A percentile compares a stretch with the other conserved stretches of the same genome.
Conservation (phyloP, 2,888 invertebrate species). For the Tiphia femorata region DNA sequence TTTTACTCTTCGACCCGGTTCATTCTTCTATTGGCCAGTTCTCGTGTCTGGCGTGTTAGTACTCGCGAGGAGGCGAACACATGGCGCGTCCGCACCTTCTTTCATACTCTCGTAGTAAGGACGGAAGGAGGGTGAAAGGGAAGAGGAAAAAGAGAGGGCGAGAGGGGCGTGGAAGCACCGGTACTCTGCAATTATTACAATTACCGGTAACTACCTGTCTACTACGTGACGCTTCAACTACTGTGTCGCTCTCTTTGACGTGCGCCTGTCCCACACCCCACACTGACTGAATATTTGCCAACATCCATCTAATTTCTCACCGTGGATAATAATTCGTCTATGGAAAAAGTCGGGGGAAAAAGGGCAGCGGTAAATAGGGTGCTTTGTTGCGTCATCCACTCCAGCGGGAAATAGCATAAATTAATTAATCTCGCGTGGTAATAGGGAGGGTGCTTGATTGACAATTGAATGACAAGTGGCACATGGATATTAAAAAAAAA, state of each 20-base stretch:
- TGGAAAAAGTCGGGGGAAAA: neutral
- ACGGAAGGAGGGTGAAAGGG: neutral
- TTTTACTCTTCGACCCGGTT: too few species aligned
- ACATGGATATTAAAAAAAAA: too few species aligned
- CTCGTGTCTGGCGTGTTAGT: too few species aligned
- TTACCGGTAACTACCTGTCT: conserved; percentile 63
- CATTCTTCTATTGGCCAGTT: conserved; percentile 38
- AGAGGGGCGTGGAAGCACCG: conserved; percentile 34
- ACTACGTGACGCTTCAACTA: conserved; percentile 54
- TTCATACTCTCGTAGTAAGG: conserved; percentile 15
- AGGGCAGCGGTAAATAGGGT: neutral
- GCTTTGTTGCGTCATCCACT: too few species aligned
- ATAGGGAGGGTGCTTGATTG: too few species aligned
- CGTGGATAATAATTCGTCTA: neutral
- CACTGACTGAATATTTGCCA: conserved; percentile 47
- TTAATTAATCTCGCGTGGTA: too few species aligned
- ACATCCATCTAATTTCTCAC: neutral
- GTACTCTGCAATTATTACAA: conserved; percentile 65
- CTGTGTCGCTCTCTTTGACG: conserved; percentile 37
- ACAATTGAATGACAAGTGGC: too few species aligned
- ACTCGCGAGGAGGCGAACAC: conserved; percentile 42
- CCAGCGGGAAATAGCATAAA: too few species aligned
- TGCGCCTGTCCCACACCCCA: conserved; percentile 34
- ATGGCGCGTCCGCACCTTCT: conserved; percentile 49
- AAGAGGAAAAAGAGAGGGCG: conserved; percentile 14